Evolutionary conservation across 1,140 invertebrate species (phyloP).

Genomic region (Melitaea cinxia): DNA sequence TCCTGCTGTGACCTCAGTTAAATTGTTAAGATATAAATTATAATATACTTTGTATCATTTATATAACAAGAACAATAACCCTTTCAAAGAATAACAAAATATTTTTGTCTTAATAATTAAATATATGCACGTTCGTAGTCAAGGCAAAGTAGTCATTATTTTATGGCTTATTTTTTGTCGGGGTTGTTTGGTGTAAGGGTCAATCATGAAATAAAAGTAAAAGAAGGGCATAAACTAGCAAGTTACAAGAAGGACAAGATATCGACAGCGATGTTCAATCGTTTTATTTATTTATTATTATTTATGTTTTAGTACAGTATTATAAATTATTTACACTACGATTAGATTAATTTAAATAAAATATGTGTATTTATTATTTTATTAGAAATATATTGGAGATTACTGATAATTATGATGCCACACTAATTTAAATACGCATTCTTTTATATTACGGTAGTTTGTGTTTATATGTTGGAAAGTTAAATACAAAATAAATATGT

Average conservation of each 20-base stretch:
- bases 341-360: conserved; percentile 21
- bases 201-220: conserved; percentile 29
- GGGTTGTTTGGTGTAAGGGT: no score
- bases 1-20: no score
- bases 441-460: neutral
- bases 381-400: neutral
- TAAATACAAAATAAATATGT: no score
- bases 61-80: no score
- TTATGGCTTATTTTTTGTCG: no score
- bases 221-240: conserved; percentile 28
- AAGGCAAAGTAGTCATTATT: conserved; percentile 22
- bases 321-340: conserved; percentile 9
- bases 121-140: conserved; percentile 2
- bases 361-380: conserved; percentile 16
- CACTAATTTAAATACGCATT: neutral
- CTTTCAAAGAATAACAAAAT: no score
- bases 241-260: conserved; percentile 25
- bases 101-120: no score
- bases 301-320: no score
- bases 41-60: no score
- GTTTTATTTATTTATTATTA: no score
- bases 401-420: conserved; percentile 10
- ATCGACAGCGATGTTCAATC: conserved; percentile 8
- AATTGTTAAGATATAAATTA: no score
- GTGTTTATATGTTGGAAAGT: no score